Evolutionary conservation across 2,888 invertebrate genomes (phyloP).

Genomic region (Cephus spinipes): DNA sequence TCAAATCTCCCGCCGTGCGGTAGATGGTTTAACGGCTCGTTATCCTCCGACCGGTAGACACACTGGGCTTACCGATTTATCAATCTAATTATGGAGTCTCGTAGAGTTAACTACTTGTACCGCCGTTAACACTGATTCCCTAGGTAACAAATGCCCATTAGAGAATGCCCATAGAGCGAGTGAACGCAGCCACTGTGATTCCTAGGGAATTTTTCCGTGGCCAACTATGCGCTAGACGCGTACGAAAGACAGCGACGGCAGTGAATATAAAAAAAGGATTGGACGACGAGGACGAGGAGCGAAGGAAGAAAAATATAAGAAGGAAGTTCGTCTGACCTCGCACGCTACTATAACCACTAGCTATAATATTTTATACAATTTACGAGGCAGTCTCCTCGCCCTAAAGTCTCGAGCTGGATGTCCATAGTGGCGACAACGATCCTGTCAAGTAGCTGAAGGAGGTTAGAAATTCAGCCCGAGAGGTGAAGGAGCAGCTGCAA

Average conservation of each 20-base stretch:
- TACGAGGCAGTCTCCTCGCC: slow-evolving; percentile 49
- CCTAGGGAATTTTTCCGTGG: neutral
- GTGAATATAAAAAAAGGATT: too few relatives aligned
- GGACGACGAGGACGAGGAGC: neutral
- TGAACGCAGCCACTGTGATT: neutral
- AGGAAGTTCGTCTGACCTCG: slow-evolving; percentile 1
- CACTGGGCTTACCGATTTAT: neutral
- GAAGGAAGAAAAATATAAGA: neutral
- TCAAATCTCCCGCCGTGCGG: neutral
- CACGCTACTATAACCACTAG: slow-evolving; percentile 25
- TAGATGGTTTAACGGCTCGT: neutral
- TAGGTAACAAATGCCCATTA: neutral
- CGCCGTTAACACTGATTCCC: neutral
- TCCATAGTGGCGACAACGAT: slow-evolving; percentile 31
- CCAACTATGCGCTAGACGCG: neutral
- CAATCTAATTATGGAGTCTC: neutral
- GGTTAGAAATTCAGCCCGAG: neutral
- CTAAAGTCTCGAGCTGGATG: neutral
- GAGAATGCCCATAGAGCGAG: neutral
- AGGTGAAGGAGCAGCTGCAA: neutral
- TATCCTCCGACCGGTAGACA: neutral
- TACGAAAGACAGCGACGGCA: neutral
- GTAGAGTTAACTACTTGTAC: neutral
- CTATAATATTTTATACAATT: slow-evolving; percentile 51
- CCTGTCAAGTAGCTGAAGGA: neutral